Evolutionary conservation across 1,140 invertebrate species (phyloP).

Genomic region (Sitophilus oryzae): DNA sequence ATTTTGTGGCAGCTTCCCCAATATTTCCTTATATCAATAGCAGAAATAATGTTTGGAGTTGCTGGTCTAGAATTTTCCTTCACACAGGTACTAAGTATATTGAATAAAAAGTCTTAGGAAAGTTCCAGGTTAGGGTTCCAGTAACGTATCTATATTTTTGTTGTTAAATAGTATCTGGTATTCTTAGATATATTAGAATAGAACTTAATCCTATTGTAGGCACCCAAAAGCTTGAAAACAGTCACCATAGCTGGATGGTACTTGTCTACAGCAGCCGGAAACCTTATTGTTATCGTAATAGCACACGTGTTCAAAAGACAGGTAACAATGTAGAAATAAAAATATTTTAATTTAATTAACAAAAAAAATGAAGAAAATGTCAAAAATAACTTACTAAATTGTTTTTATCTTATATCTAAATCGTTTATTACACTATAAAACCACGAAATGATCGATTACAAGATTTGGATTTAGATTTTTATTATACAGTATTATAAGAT

Average conservation of each 20-base stretch:
- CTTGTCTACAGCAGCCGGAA: constrained; percentile 72
- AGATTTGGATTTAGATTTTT: too few relatives aligned
- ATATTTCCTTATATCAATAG: constrained; percentile 79
- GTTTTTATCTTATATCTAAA: not conserved
- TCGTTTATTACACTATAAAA: not conserved
- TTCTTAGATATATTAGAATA: not conserved
- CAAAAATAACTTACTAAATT: not conserved
- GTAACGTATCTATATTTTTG: too few relatives aligned
- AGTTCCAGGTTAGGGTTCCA: too few relatives aligned
- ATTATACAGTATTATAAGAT: too few relatives aligned
- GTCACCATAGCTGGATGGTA: constrained; percentile 75
- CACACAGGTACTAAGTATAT: constrained; percentile 37
- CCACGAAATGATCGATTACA: not conserved
- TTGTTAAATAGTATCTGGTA: too few relatives aligned
- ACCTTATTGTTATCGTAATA: constrained; percentile 73
- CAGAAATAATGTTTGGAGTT: constrained; percentile 64
- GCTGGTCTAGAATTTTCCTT: constrained; percentile 72
- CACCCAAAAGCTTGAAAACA: constrained; percentile 62
- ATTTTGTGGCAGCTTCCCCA: constrained; percentile 85
- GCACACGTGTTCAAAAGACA: constrained; percentile 62
- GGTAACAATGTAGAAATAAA: too few relatives aligned
- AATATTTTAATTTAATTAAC: too few relatives aligned
- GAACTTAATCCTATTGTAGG: constrained; percentile 19
- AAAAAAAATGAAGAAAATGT: not conserved
- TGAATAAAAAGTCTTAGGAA: too few relatives aligned